A percentile compares a stretch with the other conserved stretches of the same genome.
Conservation (phyloP, 2,797 vertebrate genomes). For the Phrynocephalus forsythii region DNA sequence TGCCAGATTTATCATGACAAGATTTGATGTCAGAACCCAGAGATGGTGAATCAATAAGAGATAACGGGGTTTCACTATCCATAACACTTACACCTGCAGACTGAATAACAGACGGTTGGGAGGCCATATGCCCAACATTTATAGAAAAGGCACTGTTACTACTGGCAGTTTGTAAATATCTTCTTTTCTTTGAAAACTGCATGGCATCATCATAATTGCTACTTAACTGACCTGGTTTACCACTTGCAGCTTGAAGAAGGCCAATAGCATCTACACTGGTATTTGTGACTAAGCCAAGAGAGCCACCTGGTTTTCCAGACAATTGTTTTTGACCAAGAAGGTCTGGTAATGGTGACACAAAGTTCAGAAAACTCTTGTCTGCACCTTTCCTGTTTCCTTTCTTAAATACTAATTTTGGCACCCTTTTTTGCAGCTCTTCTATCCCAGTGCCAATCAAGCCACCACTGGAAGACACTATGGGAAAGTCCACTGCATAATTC, state of each 20-base stretch:
- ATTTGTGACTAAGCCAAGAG: conserved; percentile 85
- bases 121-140: conserved; percentile 88
- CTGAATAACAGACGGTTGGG: conserved; percentile 93
- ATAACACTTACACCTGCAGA: conserved; percentile 89
- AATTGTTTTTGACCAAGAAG: conserved; percentile 88
- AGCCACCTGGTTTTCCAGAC: conserved; percentile 84
- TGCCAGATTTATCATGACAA: conserved; percentile 95
- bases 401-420: conserved; percentile 93
- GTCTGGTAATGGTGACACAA: conserved; percentile 84
- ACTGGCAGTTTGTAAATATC: conserved; percentile 93
- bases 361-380: conserved; percentile 89
- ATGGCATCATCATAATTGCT: conserved; percentile 99
- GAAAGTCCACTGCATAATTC: conserved; percentile 91
- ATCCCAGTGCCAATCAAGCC: conserved; percentile 83
- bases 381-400: conserved; percentile 89
- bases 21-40: conserved; percentile 89
- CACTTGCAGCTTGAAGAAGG: conserved; percentile 87
- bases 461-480: conserved; percentile 84
- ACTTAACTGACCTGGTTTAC: conserved; percentile 89
- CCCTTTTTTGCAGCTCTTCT: conserved; percentile 86
- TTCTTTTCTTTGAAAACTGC: conserved; percentile 99
- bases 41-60: conserved; percentile 91
- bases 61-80: conserved; percentile 89
- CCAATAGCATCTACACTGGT: conserved; percentile 86
- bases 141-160: conserved; percentile 90